A percentile compares a stretch with the other conserved stretches of the same genome.
Evolutionary conservation across 2,797 vertebrate species (phyloP).

Genomic region (Syngnathus rostellatus): DNA sequence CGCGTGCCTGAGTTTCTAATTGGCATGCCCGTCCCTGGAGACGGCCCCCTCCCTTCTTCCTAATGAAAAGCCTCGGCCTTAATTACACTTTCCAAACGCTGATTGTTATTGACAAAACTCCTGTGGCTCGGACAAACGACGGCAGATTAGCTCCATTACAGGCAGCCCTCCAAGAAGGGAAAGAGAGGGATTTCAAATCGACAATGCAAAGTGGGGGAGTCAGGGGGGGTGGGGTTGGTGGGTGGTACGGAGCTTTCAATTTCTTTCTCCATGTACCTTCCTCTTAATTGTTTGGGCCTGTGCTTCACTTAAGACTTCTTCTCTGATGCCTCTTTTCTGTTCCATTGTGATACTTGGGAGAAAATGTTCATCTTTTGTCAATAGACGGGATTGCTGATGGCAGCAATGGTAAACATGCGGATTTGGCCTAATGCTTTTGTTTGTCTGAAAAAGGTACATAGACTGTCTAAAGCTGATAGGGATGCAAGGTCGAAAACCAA

Average conservation of each 20-base stretch:
- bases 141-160: slow-evolving; percentile 84
- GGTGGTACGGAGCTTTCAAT: slow-evolving; percentile 47
- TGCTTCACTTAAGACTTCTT: slow-evolving; percentile 68
- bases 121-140: slow-evolving; percentile 82
- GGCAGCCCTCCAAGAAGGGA: slow-evolving; percentile 74
- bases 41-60: slow-evolving; percentile 74
- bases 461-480: slow-evolving; percentile 75
- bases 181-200: slow-evolving; percentile 71
- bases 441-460: slow-evolving; percentile 75
- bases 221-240: neutral
- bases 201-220: slow-evolving; percentile 63
- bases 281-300: slow-evolving; percentile 69
- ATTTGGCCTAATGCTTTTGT: slow-evolving; percentile 71
- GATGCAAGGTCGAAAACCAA: slow-evolving; percentile 65
- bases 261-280: slow-evolving; percentile 56
- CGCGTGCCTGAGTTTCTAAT: slow-evolving; percentile 84
- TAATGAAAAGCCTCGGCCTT: slow-evolving; percentile 86
- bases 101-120: slow-evolving; percentile 88
- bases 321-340: slow-evolving; percentile 48
- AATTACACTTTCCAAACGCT: slow-evolving; percentile 85
- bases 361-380: slow-evolving; percentile 72
- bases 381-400: slow-evolving; percentile 66
- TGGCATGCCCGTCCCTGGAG: slow-evolving; percentile 74
- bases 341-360: slow-evolving; percentile 68
- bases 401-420: slow-evolving; percentile 66